Evolutionary conservation across 2,113 vertebrate genomes (phyloP), one percentile per base, ranked within the genome.

Genomic region (Sinocyclocheilus grahami): DNA sequence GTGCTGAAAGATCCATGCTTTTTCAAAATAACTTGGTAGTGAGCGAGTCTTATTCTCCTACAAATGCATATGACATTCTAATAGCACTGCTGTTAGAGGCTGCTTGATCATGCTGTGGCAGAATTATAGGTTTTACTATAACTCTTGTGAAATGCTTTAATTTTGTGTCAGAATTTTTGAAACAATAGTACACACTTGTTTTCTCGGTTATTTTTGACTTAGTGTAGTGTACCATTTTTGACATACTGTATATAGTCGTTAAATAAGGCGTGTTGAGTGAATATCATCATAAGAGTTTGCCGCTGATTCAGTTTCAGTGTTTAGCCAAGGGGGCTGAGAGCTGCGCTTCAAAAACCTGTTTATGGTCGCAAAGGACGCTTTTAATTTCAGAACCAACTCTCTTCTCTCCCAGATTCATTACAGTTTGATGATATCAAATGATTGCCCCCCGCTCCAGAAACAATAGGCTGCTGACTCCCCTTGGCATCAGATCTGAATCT

Each of bases 391-490:
- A 77, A 75, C 24, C 58, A 78, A 71, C 77, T 80, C 69, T 69
- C 80, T 65, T 74, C 88, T 82, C 82, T 84, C 72, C 18, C 88
- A 89, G 88, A 92, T 92, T 93, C 90, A 92, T 93, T 93, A 92
- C 91, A 91, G 90, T 92, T 90, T 91, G 92, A 93, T 92, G 87
- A 93, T 93, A 93, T 93, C 92, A 93, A 90, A 93, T 93, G 90
- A 92, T 92, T 92, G 90, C 87, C 87, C 91, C 88, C 89, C 88
- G 67, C 84, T 88, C 85, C 89, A 91, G 84, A 92, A 91, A 92
- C 91, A 92, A 92, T 90, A 86, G 91, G 67, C 87, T 86, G 62
- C 83, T 80, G 83, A 86, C 79, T 86, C 86, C 88, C 75, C 46
- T 58, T 55, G 55, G 87, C 84, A 85, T 82, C 87, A 76, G 84